phyloP scores from a whole-genome alignment of 2,888 invertebrate genomes.

The Sepiola atlantica region DNA sequence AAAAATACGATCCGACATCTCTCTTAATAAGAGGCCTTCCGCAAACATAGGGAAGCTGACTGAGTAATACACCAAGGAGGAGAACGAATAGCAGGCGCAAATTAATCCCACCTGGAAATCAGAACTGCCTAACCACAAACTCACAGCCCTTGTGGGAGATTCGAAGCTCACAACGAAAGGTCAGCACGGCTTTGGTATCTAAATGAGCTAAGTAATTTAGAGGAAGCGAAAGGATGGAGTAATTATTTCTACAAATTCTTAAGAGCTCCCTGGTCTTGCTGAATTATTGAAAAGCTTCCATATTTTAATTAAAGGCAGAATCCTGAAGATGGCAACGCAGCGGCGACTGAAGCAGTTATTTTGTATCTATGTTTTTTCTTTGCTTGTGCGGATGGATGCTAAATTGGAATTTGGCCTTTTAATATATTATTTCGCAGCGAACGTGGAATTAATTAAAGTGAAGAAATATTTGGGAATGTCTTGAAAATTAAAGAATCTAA shows the following conservation, averaged over 20 bases:
- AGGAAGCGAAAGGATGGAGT: neutral
- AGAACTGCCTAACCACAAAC: neutral
- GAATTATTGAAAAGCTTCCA: slow-evolving; percentile 32
- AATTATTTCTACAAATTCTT: neutral
- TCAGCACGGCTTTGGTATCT: neutral
- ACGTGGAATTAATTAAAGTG: neutral
- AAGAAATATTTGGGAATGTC: neutral
- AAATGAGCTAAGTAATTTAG: neutral
- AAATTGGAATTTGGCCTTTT: neutral
- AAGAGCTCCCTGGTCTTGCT: neutral
- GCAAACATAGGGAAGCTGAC: neutral
- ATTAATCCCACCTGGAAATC: neutral
- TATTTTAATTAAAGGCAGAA: slow-evolving; percentile 1
- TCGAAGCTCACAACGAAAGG: neutral
- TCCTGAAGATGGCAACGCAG: neutral
- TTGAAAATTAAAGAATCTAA: neutral
- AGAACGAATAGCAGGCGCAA: neutral
- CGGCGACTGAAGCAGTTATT: neutral
- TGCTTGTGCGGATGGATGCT: neutral
- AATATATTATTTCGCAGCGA: neutral
- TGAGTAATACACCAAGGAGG: neutral
- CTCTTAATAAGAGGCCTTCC: no score
- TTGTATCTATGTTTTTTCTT: neutral
- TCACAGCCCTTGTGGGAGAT: neutral
- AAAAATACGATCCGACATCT: no score